Evolutionary conservation across 2,888 invertebrate genomes (phyloP), one percentile per base, ranked within the genome.

Genomic region (Helleia helle): DNA sequence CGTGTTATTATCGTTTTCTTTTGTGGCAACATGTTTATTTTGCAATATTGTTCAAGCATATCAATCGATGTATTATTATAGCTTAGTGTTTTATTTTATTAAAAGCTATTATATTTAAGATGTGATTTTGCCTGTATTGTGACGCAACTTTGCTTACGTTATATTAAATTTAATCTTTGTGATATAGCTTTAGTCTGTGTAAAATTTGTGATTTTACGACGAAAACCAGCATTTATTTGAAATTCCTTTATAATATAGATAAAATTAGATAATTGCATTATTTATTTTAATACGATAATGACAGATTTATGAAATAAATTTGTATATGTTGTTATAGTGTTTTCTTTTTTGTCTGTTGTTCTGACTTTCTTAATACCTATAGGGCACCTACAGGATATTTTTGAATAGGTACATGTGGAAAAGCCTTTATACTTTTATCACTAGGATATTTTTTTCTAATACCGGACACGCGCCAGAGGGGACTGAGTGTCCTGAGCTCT

Each of bases 281-380:
- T 18, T 34, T 18, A 34, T 12, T 18, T 34, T 34, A 45, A 28
- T 48, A n/a, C 37, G 36, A 26, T n/a, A 26, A 25, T 31, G 22
- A 22, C 8, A 22, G 25, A 15, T 25, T 36, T 26, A 14, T 36
- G 14, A 12, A 36, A 26, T 36, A 36, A 36, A 13, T 12, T 24
- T 18, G 18, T 4, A 18, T n/a, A n/a, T n/a, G n/a, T n/a, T n/a
- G n/a, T n/a, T n/a, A n/a, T n/a, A n/a, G n/a, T n/a, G n/a, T n/a
- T n/a, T n/a, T n/a, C n/a, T n/a, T n/a, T n/a, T n/a, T n/a, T n/a
- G n/a, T n/a, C n/a, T n/a, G n/a, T n/a, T n/a, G n/a, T n/a, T n/a
- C n/a, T n/a, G n/a, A n/a, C n/a, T n/a, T n/a, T n/a, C n/a, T n/a
- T n/a, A n/a, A n/a, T n/a, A n/a, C n/a, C n/a, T n/a, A n/a, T n/a